phyloP scores from a whole-genome alignment of 2,113 vertebrate genomes.

The Tamias sibiricus region DNA sequence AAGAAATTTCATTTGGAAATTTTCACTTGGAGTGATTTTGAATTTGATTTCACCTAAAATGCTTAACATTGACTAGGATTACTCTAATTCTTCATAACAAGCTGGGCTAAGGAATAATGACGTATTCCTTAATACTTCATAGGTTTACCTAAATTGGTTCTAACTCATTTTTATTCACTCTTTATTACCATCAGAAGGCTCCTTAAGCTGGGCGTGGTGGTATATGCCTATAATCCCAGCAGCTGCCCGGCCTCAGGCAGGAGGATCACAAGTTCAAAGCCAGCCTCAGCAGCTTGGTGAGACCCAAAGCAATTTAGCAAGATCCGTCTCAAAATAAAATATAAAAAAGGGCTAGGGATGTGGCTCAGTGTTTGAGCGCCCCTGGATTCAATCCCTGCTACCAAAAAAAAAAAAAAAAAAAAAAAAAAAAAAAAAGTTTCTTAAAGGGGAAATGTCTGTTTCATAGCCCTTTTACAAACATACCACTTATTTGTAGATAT shows the following conservation, averaged over 20 bases:
- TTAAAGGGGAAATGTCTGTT: not conserved
- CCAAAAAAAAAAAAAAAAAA: no score
- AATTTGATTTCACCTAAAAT: conserved; percentile 20
- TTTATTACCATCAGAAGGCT: not conserved
- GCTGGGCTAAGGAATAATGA: not conserved
- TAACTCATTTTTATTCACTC: conserved; percentile 30
- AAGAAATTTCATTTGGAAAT: conserved; percentile 15
- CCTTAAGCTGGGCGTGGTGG: not conserved
- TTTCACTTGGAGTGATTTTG: not conserved
- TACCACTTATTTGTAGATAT: not conserved
- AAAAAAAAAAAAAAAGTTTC: no score
- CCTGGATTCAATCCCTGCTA: no score
- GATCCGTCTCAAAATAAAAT: no score
- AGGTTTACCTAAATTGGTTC: not conserved
- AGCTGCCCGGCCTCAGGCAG: no score
- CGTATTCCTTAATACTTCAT: not conserved
- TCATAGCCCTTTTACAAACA: conserved; percentile 1
- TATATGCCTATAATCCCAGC: no score
- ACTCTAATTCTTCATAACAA: conserved; percentile 41
- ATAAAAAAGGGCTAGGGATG: no score
- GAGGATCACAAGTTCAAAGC: no score
- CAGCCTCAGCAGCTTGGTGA: no score
- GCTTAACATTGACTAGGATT: not conserved
- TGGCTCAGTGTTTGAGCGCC: no score
- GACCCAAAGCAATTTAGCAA: no score